Percentiles rank a stretch among this genome's conserved stretches.
Conservation (phyloP, 2,113 vertebrate genomes). For the Nibea coibor region DNA sequence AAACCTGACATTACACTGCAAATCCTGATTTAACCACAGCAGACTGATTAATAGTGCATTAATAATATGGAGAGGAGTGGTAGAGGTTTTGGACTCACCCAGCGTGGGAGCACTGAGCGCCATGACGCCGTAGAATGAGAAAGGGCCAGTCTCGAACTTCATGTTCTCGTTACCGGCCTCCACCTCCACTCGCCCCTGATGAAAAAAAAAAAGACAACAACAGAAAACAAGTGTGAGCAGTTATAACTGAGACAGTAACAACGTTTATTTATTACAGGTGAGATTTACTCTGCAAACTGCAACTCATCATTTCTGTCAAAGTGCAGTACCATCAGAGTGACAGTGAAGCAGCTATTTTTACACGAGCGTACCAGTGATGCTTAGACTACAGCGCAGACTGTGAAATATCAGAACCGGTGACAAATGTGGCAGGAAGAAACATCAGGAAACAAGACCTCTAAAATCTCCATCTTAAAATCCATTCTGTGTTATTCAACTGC, state of each 20-base stretch:
- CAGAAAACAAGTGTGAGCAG: neutral
- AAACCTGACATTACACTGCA: neutral
- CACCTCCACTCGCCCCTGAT: constrained; percentile 95
- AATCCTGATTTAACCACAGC: neutral
- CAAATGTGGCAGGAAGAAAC: neutral
- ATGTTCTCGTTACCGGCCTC: constrained; percentile 97
- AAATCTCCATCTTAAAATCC: neutral
- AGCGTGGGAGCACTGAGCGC: constrained; percentile 81
- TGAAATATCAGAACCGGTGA: neutral
- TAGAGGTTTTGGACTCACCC: constrained; percentile 68
- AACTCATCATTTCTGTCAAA: neutral
- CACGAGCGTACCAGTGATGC: no score
- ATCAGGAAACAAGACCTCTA: no score
- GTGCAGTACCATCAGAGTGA: neutral
- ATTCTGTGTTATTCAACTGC: neutral
- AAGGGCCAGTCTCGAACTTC: constrained; percentile 97
- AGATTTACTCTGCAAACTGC: neutral
- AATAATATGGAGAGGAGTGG: neutral
- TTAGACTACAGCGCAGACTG: neutral
- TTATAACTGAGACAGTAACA: neutral
- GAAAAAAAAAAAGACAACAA: neutral
- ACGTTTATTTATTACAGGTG: neutral
- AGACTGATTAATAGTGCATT: neutral
- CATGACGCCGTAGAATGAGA: constrained; percentile 96
- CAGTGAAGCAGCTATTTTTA: neutral